Conservation (phyloP, 2,888 invertebrate genomes). For the Germaria angustata region DNA sequence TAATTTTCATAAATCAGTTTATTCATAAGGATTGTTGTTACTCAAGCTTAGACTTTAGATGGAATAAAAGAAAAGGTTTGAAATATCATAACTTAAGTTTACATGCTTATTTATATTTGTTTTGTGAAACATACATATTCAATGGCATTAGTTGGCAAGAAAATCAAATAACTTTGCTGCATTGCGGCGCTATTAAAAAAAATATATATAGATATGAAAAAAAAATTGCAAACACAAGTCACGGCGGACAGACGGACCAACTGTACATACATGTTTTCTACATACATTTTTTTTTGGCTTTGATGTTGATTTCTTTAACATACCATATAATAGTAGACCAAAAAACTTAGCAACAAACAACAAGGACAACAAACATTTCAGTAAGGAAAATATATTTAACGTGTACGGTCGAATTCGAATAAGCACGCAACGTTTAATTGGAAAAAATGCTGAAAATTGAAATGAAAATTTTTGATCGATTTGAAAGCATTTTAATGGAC, state of each 20-base stretch:
- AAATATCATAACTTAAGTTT: background rate
- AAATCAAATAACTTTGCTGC: constrained; percentile 64
- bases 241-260: constrained; percentile 31
- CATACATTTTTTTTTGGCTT: constrained; percentile 41
- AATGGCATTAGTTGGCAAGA: constrained; percentile 63
- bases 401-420: no score
- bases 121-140: constrained; percentile 38
- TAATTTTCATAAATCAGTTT: background rate
- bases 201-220: no score
- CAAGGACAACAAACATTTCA: constrained; percentile 35
- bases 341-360: constrained; percentile 47
- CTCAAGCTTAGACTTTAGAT: no score
- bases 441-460: no score
- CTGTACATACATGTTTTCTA: constrained; percentile 27
- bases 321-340: constrained; percentile 49
- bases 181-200: constrained; percentile 57
- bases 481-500: no score
- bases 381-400: constrained; percentile 1
- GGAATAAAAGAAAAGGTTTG: background rate
- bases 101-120: background rate
- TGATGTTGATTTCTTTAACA: constrained; percentile 64
- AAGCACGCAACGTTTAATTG: no score
- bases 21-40: constrained; percentile 2
- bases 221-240: constrained; percentile 20
- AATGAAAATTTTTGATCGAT: no score